Base-by-base conservation (phyloP, 2,888 invertebrate species). In the Deilephila porcellus region DNA sequence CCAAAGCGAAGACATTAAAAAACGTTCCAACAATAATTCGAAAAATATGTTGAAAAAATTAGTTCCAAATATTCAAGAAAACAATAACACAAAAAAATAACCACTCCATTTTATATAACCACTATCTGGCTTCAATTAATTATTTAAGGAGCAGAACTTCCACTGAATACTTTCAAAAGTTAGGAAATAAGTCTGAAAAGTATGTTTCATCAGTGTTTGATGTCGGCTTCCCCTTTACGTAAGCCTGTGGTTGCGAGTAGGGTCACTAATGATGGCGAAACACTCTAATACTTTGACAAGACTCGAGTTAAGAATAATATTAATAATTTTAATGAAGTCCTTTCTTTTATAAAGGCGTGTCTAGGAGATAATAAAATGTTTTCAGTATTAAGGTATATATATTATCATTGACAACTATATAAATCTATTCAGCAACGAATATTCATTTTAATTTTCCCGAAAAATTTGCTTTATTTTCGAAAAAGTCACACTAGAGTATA, bases 141-240 rank as follows among this genome's bases (percentile, higher is more conserved):
- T 85, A 88, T 87, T 89, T 32, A 88, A 88, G 87, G 83, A 86
- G 86, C 87, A 85, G 84, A 53, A 45, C 29, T 25, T 62, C 87
- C 82, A 81, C 82, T 81, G 84, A 87, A 85, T 86, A 86, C 91
- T 91, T 93, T 93, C 91, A 91, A 93, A 93, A 93, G 88, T 93
- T 93, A 83, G 79, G 34, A 60, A 59, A 79, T 82, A 82, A 84
- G 86, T 88, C 89, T 86, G 81, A 89, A 88, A 91, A 92, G 90
- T 88, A 90, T 89, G 89, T 92, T 92, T 93, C 92, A 93, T 91
- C 90, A 88, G 90, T 88, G 88, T 90, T 90, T 88, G 84, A 89
- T 90, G 91, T 90, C 88, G 71, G 79, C 83, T 81, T 85, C 86
- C 59, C 20, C 56, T 56, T 56, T 56, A 86, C 86, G 85, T 89